These are phyloP conservation scores for Eclectus roratus DNA, from an alignment of 2,113 vertebrate genomes.

Conservation along the genomic window DNA sequence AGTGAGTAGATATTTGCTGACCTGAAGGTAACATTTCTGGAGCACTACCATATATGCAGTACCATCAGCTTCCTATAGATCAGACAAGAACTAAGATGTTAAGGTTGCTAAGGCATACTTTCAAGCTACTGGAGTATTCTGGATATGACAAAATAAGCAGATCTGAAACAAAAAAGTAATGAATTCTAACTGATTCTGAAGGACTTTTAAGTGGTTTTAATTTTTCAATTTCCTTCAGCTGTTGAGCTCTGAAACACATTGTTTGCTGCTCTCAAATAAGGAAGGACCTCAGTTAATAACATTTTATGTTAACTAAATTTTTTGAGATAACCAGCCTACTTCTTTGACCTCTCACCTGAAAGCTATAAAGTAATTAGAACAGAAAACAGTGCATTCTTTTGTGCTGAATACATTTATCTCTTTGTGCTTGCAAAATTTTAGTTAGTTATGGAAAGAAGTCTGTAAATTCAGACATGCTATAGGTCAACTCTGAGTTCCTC, in stretches of 20 bases:
- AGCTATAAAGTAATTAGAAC: neutral
- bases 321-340: neutral
- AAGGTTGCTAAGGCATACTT: neutral
- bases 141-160: neutral
- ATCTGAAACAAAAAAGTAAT: conserved; percentile 44
- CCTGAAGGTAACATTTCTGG: neutral
- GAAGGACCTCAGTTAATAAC: conserved; percentile 12
- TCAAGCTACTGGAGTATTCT: neutral
- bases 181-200: neutral
- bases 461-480: neutral
- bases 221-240: conserved; percentile 17
- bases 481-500: neutral
- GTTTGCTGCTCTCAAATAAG: conserved; percentile 37
- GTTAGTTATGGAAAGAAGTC: neutral
- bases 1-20: neutral
- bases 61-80: neutral
- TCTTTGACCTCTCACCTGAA: conserved; percentile 10
- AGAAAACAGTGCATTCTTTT: conserved; percentile 41
- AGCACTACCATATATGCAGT: neutral
- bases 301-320: conserved; percentile 33
- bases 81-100: neutral
- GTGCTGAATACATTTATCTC: neutral
- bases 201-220: conserved; percentile 13
- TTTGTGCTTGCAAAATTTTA: neutral
- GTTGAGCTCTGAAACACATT: conserved; percentile 27